phyloP scores from a whole-genome alignment of 2,113 vertebrate genomes.

The Datnioides undecimradiatus region DNA sequence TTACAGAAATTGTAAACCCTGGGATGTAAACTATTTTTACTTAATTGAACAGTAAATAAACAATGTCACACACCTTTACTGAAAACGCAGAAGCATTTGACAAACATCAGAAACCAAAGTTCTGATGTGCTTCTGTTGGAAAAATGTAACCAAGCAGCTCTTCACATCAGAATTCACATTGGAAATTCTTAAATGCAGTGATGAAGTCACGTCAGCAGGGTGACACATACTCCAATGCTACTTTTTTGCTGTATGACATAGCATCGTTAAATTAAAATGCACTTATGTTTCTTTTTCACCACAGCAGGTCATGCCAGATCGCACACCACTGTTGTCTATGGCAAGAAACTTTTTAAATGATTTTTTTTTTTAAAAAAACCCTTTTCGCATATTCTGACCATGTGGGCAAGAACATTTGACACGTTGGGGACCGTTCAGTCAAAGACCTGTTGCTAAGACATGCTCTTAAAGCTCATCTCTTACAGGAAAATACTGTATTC shows the following conservation, averaged over 20 bases:
- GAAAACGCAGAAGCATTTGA: slow-evolving; percentile 3
- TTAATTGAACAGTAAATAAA: neutral
- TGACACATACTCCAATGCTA: neutral
- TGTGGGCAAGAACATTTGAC: neutral
- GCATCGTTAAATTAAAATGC: slow-evolving; percentile 28
- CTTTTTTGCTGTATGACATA: neutral
- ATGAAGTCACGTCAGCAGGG: neutral
- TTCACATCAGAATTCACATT: neutral
- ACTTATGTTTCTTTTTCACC: slow-evolving; percentile 36
- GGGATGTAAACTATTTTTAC: neutral
- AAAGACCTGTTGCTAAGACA: neutral
- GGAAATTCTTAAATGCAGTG: neutral
- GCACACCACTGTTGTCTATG: neutral
- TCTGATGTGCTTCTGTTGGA: neutral
- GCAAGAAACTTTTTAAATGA: too few species aligned
- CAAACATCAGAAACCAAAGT: neutral
- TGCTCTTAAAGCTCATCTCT: neutral
- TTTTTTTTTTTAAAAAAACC: neutral
- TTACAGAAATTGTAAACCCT: neutral
- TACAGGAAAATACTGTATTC: neutral
- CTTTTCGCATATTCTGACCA: neutral
- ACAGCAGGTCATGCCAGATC: neutral
- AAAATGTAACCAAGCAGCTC: neutral
- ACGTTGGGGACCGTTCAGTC: neutral
- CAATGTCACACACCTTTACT: neutral